Percentiles rank a stretch among this genome's conserved stretches.
Conservation (phyloP, 2,888 invertebrate species). For the Prosopocoilus inquinatus region DNA sequence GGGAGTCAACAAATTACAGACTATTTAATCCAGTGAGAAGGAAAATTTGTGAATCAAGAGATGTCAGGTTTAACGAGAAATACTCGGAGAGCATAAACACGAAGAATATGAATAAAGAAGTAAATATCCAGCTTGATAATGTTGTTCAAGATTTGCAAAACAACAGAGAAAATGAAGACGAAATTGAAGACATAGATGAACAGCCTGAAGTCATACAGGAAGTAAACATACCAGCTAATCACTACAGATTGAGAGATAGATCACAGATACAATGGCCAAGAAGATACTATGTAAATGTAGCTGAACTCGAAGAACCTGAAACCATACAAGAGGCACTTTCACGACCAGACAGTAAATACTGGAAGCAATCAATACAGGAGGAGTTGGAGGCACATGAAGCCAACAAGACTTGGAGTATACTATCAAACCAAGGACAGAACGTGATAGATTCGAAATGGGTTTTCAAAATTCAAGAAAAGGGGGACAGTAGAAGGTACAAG, state of each 20-base stretch:
- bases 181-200: neutral
- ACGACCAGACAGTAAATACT: constrained; percentile 7
- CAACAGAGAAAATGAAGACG: too few species aligned
- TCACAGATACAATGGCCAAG: neutral
- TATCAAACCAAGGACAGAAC: neutral
- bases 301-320: neutral
- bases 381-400: constrained; percentile 22
- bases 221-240: neutral
- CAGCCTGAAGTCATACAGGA: too few species aligned
- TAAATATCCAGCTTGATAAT: too few species aligned
- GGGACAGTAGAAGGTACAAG: too few species aligned
- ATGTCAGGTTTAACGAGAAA: too few species aligned
- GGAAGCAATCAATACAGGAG: constrained; percentile 5
- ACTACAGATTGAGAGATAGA: neutral
- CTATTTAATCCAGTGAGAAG: constrained; percentile 6
- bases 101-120: too few species aligned
- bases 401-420: constrained; percentile 15
- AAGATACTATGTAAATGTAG: neutral
- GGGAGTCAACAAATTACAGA: constrained; percentile 8
- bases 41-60: neutral
- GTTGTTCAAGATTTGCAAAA: too few species aligned
- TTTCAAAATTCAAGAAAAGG: too few species aligned
- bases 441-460: too few species aligned
- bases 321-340: neutral
- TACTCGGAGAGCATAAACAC: too few species aligned